phyloP scores from a whole-genome alignment of 1,140 invertebrate species.

The Drosophila navojoa region DNA sequence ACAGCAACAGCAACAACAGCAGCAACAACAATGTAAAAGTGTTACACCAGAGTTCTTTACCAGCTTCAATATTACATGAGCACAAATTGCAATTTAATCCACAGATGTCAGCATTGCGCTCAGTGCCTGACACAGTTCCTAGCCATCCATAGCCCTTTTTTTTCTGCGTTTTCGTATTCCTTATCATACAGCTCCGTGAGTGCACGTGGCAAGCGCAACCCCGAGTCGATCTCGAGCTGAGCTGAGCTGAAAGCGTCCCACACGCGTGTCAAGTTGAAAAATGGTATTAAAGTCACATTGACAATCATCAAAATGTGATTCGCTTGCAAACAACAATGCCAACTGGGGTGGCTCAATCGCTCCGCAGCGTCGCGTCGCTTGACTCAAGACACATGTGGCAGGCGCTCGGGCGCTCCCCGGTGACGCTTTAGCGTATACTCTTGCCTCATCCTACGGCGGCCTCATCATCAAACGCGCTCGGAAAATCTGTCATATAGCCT shows the following conservation, averaged over 20 bases:
- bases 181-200: slow-evolving; percentile 14
- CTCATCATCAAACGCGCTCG: slow-evolving; percentile 73
- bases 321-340: slow-evolving; percentile 68
- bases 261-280: slow-evolving; percentile 75
- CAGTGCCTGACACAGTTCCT: slow-evolving; percentile 40
- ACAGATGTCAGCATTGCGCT: slow-evolving; percentile 84
- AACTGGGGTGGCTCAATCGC: slow-evolving; percentile 27
- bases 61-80: slow-evolving; percentile 82
- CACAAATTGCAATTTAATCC: slow-evolving; percentile 84
- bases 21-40: slow-evolving; percentile 42
- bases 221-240: not conserved
- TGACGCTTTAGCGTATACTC: slow-evolving; percentile 71
- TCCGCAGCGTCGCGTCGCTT: slow-evolving; percentile 3
- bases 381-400: slow-evolving; percentile 66
- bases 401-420: slow-evolving; percentile 52
- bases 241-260: not conserved
- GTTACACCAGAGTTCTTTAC: slow-evolving; percentile 36
- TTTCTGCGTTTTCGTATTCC: not conserved
- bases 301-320: slow-evolving; percentile 83
- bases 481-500: slow-evolving; percentile 83
- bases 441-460: slow-evolving; percentile 12
- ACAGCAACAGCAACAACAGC: slow-evolving; percentile 36
- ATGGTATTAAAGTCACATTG: slow-evolving; percentile 84
- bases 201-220: slow-evolving; percentile 58
- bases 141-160: slow-evolving; percentile 56